Percentiles rank a stretch among this genome's conserved stretches.
These are phyloP conservation scores for Antheraea pernyi DNA, from an alignment of 1,140 invertebrate species.

Conservation along the genomic window DNA sequence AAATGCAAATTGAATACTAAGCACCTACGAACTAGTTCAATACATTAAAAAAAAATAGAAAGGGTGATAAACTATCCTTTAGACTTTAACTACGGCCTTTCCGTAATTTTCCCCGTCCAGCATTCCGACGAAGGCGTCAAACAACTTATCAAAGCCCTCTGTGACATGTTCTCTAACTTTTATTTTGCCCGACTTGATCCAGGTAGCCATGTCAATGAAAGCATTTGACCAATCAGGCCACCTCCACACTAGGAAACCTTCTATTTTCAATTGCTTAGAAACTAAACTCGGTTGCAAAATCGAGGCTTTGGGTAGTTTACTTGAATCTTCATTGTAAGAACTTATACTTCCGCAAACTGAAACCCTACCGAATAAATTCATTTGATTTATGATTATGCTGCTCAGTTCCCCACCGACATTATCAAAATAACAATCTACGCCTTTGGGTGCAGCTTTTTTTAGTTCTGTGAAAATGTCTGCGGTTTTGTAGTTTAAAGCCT, in stretches of 20 bases:
- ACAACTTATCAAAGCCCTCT: conserved; percentile 81
- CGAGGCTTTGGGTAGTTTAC: conserved; percentile 47
- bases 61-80: conserved; percentile 1
- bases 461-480: conserved; percentile 77
- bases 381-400: conserved; percentile 79
- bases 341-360: conserved; percentile 82
- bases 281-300: conserved; percentile 76
- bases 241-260: conserved; percentile 67
- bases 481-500: conserved; percentile 87
- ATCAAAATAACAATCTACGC: conserved; percentile 82
- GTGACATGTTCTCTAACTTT: conserved; percentile 76
- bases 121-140: conserved; percentile 79
- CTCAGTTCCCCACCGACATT: conserved; percentile 84
- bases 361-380: conserved; percentile 81
- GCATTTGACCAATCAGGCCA: conserved; percentile 56
- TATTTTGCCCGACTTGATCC: conserved; percentile 78
- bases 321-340: conserved; percentile 63
- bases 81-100: conserved; percentile 79
- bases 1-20: too few relatives aligned
- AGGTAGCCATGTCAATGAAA: conserved; percentile 58
- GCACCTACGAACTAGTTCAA: background rate
- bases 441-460: conserved; percentile 81
- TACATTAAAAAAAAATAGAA: background rate
- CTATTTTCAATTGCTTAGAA: conserved; percentile 70
- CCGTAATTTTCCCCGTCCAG: conserved; percentile 79